Base-by-base conservation (phyloP, 2,888 invertebrate species). In the Drosophila austrosaltans region DNA sequence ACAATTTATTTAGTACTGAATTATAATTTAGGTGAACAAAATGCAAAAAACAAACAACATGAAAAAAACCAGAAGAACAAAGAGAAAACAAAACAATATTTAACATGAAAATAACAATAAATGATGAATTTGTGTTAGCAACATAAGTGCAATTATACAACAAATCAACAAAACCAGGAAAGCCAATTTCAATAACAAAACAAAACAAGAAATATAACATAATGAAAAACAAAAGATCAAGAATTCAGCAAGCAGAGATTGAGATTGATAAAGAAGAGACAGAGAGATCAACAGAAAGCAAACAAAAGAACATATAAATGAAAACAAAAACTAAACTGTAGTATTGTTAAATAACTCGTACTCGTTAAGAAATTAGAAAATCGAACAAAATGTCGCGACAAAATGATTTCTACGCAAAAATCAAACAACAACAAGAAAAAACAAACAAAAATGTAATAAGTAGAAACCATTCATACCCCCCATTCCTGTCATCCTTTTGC, bases 1-100 rank as follows among this genome's bases (percentile, higher is more conserved):
- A 70, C 79, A 76, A 69, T 71, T 77, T 75, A 77, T 75, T 69
- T 58, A 78, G 82, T 79, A 82, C 87, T 82, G 82, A 82, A 73
- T 72, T 73, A 30, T 77, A 62, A 62, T 62, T 74, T 69, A 72
- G 63, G 64, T 64, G 61, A 75, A 61, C 42, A 63, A 54, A 68
- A 69, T 8, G 36, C 36, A 8, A 66, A 72, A 56, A 61, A 72
- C 53, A 30, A 39, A 32, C n/a, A n/a, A n/a, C n/a, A n/a, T 28
- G 39, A 64, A 30, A 64, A 64, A 64, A 30, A 64, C 57, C 48
- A 68, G 20, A 32, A 60, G 56, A 53, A 53, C 61, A 62, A 63
- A 53, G 30, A 7, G n/a, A 56, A 63, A 57, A 36, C 36, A 16
- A 62, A 48, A 12, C 42, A 36, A 36, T 36, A 36, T 36, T 8